Evolutionary conservation across 2,888 invertebrate species (phyloP), one percentile per base, ranked within the genome.

Genomic region (Phlogophora meticulosa): DNA sequence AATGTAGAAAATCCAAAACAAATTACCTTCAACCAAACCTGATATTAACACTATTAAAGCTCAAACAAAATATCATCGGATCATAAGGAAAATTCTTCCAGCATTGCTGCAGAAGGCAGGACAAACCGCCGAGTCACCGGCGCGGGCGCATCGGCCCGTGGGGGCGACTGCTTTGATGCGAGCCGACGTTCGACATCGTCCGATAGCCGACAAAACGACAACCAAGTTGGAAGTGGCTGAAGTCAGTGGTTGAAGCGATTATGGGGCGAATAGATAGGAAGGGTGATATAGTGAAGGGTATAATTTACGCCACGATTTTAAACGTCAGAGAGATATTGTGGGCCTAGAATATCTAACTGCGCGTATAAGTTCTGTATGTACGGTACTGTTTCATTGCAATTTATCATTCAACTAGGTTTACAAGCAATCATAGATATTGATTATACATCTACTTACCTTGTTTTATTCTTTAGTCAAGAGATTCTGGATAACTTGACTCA

Each of bases 191-290:
- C 94, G 93, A 92, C 94, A 91, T 91, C 93, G 90, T 70, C 85
- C 93, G 93, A 94, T 94, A 92, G 90, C 92, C 91, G 92, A 94
- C 93, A 94, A 94, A 94, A 94, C 93, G 93, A 94, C 92, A 89
- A 92, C 87, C 87, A 78, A 80, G 74, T 67, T 65, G 71, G 63
- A 63, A 57, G 58, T 70, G 85, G 86, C 72, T 40, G 72, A 88
- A 88, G 85, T 74, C 46, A 88, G 10, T 76, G 71, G 87, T 84
- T 65, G 34, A 53, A 77, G 87, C 89, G 89, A 78, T 61, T 58
- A 32, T 48, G 4, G 13, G 4, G 40, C 7, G 4, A 20, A 53
- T 38, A n/a, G 24, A 40, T 56, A 32, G 11, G 1, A 2, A 11
- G 7, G 3, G 7, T 4, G 22, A 15, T 43, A 38, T 53, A 38